Conservation (phyloP, 2,797 vertebrate species). For the Thalassophryne amazonica region DNA sequence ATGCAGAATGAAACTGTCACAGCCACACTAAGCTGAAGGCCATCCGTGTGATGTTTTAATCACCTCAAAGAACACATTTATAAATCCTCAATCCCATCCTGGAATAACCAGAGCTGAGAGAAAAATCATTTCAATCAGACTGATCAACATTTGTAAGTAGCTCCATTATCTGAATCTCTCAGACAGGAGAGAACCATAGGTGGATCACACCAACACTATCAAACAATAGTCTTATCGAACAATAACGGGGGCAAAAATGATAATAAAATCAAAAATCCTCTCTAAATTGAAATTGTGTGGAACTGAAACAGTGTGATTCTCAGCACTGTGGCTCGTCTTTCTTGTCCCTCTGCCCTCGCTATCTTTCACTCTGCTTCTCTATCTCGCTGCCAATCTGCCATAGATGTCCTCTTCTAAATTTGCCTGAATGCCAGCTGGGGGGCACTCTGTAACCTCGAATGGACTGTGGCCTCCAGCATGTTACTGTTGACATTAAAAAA, state of each 20-base stretch:
- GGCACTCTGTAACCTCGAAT: constrained; percentile 36
- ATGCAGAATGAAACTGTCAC: not conserved
- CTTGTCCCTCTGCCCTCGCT: constrained; percentile 18
- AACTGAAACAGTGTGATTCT: constrained; percentile 68
- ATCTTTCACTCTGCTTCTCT: constrained; percentile 6
- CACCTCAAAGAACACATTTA: not conserved
- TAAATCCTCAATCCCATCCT: not conserved
- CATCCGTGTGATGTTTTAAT: not conserved
- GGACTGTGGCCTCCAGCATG: constrained; percentile 8
- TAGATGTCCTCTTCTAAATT: constrained; percentile 75
- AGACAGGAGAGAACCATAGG: constrained; percentile 67
- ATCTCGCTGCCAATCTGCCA: constrained; percentile 45
- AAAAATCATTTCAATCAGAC: constrained; percentile 69
- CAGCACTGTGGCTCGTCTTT: constrained; percentile 44
- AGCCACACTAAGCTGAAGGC: not conserved
- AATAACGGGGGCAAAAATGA: too few relatives aligned
- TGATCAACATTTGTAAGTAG: constrained; percentile 55
- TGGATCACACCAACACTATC: not conserved
- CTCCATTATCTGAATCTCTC: constrained; percentile 59
- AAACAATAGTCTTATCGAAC: too few relatives aligned
- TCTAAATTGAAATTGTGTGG: too few relatives aligned
- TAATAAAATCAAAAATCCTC: too few relatives aligned
- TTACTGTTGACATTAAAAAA: too few relatives aligned
- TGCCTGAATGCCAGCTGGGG: constrained; percentile 59
- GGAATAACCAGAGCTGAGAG: constrained; percentile 70